Base-by-base conservation (phyloP, 2,797 vertebrate genomes). In the Lacerta agilis region DNA sequence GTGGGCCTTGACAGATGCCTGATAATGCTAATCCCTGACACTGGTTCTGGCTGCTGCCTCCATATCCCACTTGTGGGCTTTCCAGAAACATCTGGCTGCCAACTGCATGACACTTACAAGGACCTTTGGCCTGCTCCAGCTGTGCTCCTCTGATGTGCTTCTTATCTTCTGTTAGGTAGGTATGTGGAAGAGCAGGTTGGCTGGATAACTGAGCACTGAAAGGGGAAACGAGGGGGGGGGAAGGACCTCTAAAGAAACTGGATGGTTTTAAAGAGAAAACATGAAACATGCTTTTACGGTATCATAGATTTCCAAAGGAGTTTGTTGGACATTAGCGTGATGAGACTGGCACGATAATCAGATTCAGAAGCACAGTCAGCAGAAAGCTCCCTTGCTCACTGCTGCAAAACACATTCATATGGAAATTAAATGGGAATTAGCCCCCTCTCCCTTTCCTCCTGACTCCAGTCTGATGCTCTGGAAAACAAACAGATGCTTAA, bases 351-450 rank as follows among this genome's bases (percentile, higher is more conserved):
- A 66, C 88, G 91, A 84, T 81, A 86, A 88, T 90, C 91, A 87
- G 87, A 93, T 82, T 29, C 29, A 90, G 79, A 77, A 89, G 29
- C 4, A 20, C 0, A 0, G 41, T 76, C 55, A 92, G 8, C 43
- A 88, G 41, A 78, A 72, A n/a, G n/a, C 0, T 73, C 2, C 79
- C 15, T 38, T 64, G 2, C 17, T 90, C 66, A 18, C 23, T 76
- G 78, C 83, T 89, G 43, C 87, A 88, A 89, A 94, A 90, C 0
- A 27, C 36, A 91, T 92, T 77, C 80, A 71, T 29, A 77, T 3
- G 69, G 78, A 92, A 92, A 76, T 45, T 55, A 43, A 79, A 82
- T 83, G 79, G 1, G 79, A 86, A 83, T 45, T 72, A 88, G 38
- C 25, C 29, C 36, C 45, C 64, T 15, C n/a, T 20, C 33, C 64